Conservation (phyloP, 1,140 invertebrate species). For the Pristionchus pacificus region DNA sequence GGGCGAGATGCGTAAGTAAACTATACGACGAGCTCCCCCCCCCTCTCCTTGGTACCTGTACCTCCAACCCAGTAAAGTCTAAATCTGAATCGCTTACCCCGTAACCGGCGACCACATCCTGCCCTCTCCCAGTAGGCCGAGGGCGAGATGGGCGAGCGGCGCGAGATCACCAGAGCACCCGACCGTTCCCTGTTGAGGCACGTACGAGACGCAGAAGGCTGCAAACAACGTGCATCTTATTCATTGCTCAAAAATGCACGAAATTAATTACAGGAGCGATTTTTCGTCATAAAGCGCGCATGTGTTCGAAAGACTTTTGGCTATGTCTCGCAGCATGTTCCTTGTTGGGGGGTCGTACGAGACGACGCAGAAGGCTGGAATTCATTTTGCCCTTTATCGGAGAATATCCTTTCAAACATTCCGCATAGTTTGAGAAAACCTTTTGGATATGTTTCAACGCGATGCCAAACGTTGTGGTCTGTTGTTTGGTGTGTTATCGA, state of each 20-base stretch:
- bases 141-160: constrained; percentile 69
- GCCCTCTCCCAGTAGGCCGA: constrained; percentile 73
- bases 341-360: no score
- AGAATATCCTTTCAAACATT: no score
- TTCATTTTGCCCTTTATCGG: no score
- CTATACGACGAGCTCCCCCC: no score
- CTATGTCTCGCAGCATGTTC: no score
- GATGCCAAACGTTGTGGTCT: constrained; percentile 12
- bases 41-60: no score
- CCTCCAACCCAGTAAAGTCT: no score
- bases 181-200: constrained; percentile 73
- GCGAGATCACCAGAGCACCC: constrained; percentile 73
- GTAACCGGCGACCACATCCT: constrained; percentile 73
- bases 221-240: constrained; percentile 34
- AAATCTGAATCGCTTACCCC: constrained; percentile 55
- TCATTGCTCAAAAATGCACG: constrained; percentile 23
- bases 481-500: neutral
- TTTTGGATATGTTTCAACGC: neutral
- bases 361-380: no score
- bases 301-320: no score
- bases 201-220: constrained; percentile 71
- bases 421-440: constrained; percentile 15
- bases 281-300: no score
- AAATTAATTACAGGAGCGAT: no score
- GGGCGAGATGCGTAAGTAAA: no score